Evolutionary conservation across 1,140 invertebrate genomes (phyloP).

Genomic region (Aphaenogaster ashmeadi): DNA sequence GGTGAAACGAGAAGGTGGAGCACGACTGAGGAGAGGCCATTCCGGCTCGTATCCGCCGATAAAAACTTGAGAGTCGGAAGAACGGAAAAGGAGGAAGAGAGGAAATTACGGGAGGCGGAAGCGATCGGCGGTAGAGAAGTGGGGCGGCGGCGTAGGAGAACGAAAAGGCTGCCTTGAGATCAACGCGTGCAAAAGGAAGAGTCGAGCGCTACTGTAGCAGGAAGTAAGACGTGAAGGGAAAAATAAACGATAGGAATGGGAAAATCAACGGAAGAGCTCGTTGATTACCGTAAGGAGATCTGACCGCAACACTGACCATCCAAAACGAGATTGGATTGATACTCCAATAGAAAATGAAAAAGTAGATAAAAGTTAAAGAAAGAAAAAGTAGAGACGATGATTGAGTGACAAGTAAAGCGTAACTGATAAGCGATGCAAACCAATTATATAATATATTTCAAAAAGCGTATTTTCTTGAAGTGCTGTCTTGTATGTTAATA

Average conservation of each 20-base stretch:
- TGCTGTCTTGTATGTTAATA: not conserved
- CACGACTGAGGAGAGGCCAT: constrained; percentile 39
- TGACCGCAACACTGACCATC: constrained; percentile 60
- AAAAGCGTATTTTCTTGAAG: not conserved
- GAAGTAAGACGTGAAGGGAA: constrained; percentile 27
- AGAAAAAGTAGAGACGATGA: not conserved
- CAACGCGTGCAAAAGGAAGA: constrained; percentile 51
- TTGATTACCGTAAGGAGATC: constrained; percentile 65
- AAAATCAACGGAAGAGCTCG: constrained; percentile 50
- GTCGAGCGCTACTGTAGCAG: constrained; percentile 1
- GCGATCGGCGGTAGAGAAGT: not conserved
- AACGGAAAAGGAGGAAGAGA: constrained; percentile 42
- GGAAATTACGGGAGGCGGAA: constrained; percentile 42
- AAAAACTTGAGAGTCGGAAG: constrained; percentile 55
- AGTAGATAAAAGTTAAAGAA: not conserved
- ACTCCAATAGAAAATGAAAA: not conserved
- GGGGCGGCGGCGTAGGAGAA: constrained; percentile 26
- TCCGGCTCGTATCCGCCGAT: constrained; percentile 20
- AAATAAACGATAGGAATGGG: constrained; percentile 30
- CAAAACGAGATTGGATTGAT: constrained; percentile 52
- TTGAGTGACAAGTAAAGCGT: not conserved
- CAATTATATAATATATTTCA: not conserved
- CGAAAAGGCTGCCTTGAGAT: constrained; percentile 43
- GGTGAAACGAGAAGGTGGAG: constrained; percentile 42
- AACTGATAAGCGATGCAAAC: not conserved